These are phyloP conservation scores for Rhimphoctona megacephalus DNA, from an alignment of 2,888 invertebrate species.

Conservation along the genomic window DNA sequence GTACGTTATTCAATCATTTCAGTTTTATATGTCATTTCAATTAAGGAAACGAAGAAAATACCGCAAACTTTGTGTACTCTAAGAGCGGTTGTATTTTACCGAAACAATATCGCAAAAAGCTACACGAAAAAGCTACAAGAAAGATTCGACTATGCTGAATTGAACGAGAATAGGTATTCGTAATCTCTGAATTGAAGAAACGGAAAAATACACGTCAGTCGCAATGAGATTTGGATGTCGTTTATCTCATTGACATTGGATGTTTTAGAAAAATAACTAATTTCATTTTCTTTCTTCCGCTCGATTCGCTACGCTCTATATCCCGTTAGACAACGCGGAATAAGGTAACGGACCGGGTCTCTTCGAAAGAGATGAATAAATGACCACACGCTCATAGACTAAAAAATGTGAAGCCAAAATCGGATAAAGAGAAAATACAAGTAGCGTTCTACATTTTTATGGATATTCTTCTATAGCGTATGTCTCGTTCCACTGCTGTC, in stretches of 20 bases:
- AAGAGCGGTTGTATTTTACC: background rate
- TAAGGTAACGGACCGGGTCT: background rate
- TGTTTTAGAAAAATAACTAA: background rate
- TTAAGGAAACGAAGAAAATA: slow-evolving; percentile 5
- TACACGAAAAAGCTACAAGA: background rate
- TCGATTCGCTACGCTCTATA: background rate
- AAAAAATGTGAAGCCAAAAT: slow-evolving; percentile 24
- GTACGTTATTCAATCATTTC: slow-evolving; percentile 13
- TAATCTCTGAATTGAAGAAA: background rate
- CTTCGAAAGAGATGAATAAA: background rate
- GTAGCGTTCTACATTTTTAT: slow-evolving; percentile 58
- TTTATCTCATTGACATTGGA: background rate
- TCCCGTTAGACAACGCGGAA: background rate
- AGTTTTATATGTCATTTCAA: slow-evolving; percentile 1
- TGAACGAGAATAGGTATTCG: background rate
- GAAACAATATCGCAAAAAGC: background rate
- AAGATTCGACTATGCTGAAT: background rate
- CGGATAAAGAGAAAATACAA: slow-evolving; percentile 14
- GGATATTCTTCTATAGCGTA: slow-evolving; percentile 57
- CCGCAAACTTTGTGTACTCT: background rate
- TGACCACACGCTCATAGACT: background rate
- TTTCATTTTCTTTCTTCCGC: background rate
- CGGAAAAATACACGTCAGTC: background rate
- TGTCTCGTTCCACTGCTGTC: slow-evolving; percentile 61
- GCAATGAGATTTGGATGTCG: background rate